Evolutionary conservation across 2,113 vertebrate genomes (phyloP), one percentile per base, ranked within the genome.

Genomic region (Conger conger): DNA sequence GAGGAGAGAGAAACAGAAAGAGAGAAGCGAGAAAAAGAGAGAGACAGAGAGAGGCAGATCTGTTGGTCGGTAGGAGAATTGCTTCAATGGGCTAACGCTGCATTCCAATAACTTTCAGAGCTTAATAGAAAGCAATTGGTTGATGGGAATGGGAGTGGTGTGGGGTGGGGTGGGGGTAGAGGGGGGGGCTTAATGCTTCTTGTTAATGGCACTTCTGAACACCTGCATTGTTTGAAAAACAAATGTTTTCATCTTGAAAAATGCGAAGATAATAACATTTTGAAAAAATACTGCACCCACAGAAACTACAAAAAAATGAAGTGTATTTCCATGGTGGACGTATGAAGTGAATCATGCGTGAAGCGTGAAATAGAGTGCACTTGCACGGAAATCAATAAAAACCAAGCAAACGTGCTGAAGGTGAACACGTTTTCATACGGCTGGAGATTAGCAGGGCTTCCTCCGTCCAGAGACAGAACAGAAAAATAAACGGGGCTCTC

Each of bases 401-500:
- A 35, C 16, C 23, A 76, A 76, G 37, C 16, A 76, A 77, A n/a
- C 18, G 42, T 33, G 15, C 18, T 36, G 13, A 83, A 50, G 33
- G 30, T 9, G 27, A 35, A 78, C 20, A 8, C 2, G 11, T 87
- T 85, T 87, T 79, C 40, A 23, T 87, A 17, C 73, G 33, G 57
- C 50, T 82, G 81, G 87, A 91, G 87, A 88, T 83, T 57, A 81
- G 17, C 88, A 85, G 38, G 6, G 33, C 38, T 13, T 86, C 87
- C 88, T 85, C 81, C 85, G 50, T 87, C 87, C 82, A 38, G 77
- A 89, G 84, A 88, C 54, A 63, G 76, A 77, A 60, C 45, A 79
- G 13, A 76, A 60, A 77, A 84, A 78, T 40, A 8, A 68, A 20
- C 27, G 18, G 83, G 40, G 80, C 76, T 86, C 36, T 40, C 57